Conservation (phyloP, 2,888 invertebrate species). For the Andrena bicolor region DNA sequence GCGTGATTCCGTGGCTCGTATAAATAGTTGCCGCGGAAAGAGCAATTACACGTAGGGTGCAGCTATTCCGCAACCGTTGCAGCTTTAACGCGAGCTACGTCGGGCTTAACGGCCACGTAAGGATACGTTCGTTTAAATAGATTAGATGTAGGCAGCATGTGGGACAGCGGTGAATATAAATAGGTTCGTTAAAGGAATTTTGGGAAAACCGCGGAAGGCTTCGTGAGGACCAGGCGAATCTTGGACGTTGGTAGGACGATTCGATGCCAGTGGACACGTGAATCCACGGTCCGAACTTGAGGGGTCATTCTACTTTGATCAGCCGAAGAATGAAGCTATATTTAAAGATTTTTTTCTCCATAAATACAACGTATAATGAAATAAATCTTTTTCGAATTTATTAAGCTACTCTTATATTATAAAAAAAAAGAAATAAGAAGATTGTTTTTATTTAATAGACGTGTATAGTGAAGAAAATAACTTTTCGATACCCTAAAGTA, state of each 20-base stretch:
- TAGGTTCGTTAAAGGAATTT: slow-evolving; percentile 27
- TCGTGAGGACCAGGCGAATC: neutral
- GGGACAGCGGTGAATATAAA: slow-evolving; percentile 27
- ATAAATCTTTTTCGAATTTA: no score
- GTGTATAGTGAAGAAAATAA: no score
- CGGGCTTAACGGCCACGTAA: slow-evolving; percentile 35
- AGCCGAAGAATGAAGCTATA: no score
- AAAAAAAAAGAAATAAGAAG: no score
- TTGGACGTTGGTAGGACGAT: neutral
- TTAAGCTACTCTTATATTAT: no score
- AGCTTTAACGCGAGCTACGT: slow-evolving; percentile 32
- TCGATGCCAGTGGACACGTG: neutral
- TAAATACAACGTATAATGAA: no score
- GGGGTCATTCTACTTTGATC: no score
- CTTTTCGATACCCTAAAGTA: no score
- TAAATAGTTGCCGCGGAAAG: slow-evolving; percentile 51
- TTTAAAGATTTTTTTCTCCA: no score
- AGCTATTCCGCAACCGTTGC: slow-evolving; percentile 51
- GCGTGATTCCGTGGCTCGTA: slow-evolving; percentile 37
- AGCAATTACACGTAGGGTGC: slow-evolving; percentile 53
- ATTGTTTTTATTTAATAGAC: no score
- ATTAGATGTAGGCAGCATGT: slow-evolving; percentile 30
- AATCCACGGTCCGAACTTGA: no score
- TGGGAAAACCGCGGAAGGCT: slow-evolving; percentile 4
- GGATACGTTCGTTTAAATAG: slow-evolving; percentile 42